These are phyloP conservation scores for Monodelphis domestica DNA, from an alignment of 2,797 vertebrate species.

Conservation along the genomic window DNA sequence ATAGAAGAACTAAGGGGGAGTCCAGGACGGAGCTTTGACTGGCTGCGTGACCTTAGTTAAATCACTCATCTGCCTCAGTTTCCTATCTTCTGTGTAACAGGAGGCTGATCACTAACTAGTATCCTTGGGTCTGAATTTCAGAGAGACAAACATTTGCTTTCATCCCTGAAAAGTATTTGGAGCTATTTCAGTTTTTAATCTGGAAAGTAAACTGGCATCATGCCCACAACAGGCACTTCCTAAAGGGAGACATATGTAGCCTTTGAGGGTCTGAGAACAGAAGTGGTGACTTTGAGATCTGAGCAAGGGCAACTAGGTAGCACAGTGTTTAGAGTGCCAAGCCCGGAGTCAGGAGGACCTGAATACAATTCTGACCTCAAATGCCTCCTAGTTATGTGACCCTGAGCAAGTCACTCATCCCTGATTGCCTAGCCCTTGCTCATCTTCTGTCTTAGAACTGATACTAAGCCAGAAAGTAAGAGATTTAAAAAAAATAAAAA, in stretches of 20 bases:
- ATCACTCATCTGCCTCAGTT: neutral
- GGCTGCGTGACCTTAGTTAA: neutral
- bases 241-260: neutral
- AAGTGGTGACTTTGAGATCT: neutral
- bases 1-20: neutral
- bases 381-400: too few relatives aligned
- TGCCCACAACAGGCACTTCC: neutral
- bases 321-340: too few relatives aligned
- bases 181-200: neutral
- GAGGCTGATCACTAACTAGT: neutral
- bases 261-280: neutral
- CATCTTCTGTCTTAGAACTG: too few relatives aligned
- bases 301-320: too few relatives aligned
- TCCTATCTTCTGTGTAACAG: neutral
- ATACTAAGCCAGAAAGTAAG: too few relatives aligned
- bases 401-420: too few relatives aligned
- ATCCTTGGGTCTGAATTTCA: neutral
- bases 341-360: too few relatives aligned
- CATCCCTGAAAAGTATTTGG: neutral
- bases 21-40: neutral
- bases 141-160: neutral
- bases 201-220: neutral
- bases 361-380: too few relatives aligned
- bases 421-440: too few relatives aligned
- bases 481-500: too few relatives aligned